These are phyloP conservation scores for Notolabrus celidotus DNA, from an alignment of 2,797 vertebrate genomes.

Conservation along the genomic window DNA sequence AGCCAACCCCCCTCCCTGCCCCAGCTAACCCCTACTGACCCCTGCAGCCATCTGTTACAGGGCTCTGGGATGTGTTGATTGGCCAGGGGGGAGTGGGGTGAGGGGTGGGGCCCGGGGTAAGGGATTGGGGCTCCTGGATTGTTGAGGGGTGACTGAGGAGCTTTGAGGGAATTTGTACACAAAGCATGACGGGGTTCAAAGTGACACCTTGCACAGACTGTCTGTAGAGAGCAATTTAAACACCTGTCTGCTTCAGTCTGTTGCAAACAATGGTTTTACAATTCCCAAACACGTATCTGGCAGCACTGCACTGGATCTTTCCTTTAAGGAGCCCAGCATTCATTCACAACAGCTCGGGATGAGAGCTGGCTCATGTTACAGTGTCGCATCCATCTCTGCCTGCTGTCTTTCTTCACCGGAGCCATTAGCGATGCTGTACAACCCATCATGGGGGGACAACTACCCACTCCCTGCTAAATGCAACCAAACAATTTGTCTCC, in stretches of 20 bases:
- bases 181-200: constrained; percentile 21
- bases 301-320: not conserved
- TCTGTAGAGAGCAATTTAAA: constrained; percentile 4
- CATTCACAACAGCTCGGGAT: constrained; percentile 40
- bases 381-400: constrained; percentile 50
- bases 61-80: constrained; percentile 69
- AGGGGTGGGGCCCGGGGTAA: not conserved
- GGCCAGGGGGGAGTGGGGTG: constrained; percentile 43
- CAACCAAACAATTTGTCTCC: constrained; percentile 11
- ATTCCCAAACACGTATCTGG: not conserved
- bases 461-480: not conserved
- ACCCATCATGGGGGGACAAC: constrained; percentile 6
- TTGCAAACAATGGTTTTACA: constrained; percentile 1
- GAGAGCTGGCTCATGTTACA: constrained; percentile 38
- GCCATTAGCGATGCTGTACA: constrained; percentile 41
- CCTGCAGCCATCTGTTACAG: constrained; percentile 79
- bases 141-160: constrained; percentile 25
- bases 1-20: constrained; percentile 61
- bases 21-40: constrained; percentile 69
- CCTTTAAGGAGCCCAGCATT: constrained; percentile 14
- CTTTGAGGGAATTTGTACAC: constrained; percentile 38
- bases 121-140: constrained; percentile 19
- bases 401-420: constrained; percentile 26
- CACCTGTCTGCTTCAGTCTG: constrained; percentile 2
- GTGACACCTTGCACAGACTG: constrained; percentile 5